Base-by-base conservation (phyloP, 2,113 vertebrate genomes). In the Myotis davidii region DNA sequence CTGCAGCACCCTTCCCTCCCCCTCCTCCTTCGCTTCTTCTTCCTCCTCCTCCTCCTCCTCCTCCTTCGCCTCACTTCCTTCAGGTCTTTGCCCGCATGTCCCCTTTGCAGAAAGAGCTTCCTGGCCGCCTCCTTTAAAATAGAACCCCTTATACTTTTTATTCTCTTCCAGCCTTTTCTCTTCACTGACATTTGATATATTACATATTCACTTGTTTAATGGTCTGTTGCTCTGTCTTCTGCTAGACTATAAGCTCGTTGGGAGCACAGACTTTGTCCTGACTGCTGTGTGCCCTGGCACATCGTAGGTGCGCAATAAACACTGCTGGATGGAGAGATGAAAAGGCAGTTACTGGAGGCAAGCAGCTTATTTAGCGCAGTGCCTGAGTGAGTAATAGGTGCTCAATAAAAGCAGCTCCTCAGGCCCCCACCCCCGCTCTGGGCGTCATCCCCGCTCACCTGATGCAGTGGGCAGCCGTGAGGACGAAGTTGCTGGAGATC, bases 391-490 rank as follows among this genome's bases (percentile, higher is more conserved):
- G 61, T 13, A 20, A 11, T 9, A 16, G 70, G n/a, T 29, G 27
- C 54, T 69, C 20, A 14, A 10, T 52, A 2, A 20, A 9, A 52
- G 73, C 72, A 52, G 90, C 8, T 13, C 8, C 0, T 23, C 1
- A 1, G 61, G 39, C 32, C 9, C 9, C 10, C 39, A 42, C 39
- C 39, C 39, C 69, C 0, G 0, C 14, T 45, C n/a, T 0, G 4
- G n/a, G 34, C 0, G 0, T 2, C 45, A 0, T 1, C 23, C 29
- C 25, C 0, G 0, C 16, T 83, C 98, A 99, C 99, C 99, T 99
- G 98, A 99, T 99, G 85, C 99, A 99, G 95, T 99, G 99, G 87
- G 99, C 99, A 0, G 99, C 99, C 0, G 99, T 99, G 93, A 99
- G 98, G 87, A 99, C 99, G 96, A 98, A 99, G 94, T 97, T 96